A percentile compares a stretch with the other conserved stretches of the same genome.
These are phyloP conservation scores for Haliclystus octoradiatus DNA, from an alignment of 30 jellyfish, hydroid and myxozoan genomes.

Conservation along the genomic window DNA sequence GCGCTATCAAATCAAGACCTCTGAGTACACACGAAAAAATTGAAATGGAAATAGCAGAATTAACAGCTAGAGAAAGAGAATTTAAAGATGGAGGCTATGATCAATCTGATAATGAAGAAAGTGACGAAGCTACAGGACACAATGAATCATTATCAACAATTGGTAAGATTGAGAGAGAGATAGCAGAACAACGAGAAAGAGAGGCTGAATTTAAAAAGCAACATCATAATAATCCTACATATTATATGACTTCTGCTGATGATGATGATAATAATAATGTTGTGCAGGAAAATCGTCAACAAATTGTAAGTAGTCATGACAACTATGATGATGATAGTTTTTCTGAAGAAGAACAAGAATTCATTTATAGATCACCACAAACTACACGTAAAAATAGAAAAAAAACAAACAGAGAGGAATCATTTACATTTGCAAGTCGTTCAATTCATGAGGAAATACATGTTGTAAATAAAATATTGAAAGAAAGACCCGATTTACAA, in stretches of 20 bases:
- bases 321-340: slow-evolving; percentile 21
- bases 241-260: neutral
- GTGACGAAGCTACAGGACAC: slow-evolving; percentile 24
- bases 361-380: no score
- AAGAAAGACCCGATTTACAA: no score
- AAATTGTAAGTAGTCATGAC: neutral
- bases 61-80: slow-evolving; percentile 37
- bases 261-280: neutral
- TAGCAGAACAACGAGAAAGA: slow-evolving; percentile 31
- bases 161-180: slow-evolving; percentile 31
- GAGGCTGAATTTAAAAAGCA: slow-evolving; percentile 32
- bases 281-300: neutral
- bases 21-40: slow-evolving; percentile 53
- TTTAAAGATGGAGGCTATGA: slow-evolving; percentile 11
- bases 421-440: no score
- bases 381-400: no score
- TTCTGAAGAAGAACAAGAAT: no score
- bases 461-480: no score
- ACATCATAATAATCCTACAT: no score
- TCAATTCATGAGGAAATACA: slow-evolving; percentile 40
- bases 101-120: slow-evolving; percentile 2
- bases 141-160: neutral
- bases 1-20: no score
- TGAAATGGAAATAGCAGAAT: slow-evolving; percentile 40
- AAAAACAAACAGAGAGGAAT: no score